These are phyloP conservation scores for Meta bourneti DNA, from an alignment of 2,888 invertebrate genomes.

Conservation along the genomic window DNA sequence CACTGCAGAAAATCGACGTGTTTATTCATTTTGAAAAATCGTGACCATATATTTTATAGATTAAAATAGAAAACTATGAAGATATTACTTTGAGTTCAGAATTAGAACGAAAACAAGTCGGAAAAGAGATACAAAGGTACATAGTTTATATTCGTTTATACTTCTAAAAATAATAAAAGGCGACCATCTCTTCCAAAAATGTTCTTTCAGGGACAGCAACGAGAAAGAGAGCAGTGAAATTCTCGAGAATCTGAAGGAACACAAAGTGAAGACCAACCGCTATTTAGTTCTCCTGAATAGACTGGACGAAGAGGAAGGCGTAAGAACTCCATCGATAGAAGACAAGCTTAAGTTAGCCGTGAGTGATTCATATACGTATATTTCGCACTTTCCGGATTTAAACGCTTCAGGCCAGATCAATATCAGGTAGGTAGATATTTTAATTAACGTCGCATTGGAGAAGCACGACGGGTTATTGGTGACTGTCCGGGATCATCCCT, in stretches of 20 bases:
- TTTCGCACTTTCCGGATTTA: too few relatives aligned
- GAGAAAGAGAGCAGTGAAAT: neutral
- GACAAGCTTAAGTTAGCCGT: constrained; percentile 61
- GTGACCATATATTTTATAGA: neutral
- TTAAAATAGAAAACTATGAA: neutral
- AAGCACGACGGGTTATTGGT: too few relatives aligned
- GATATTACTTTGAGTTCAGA: neutral
- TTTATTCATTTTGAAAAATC: too few relatives aligned
- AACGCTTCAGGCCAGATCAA: neutral
- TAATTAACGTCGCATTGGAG: too few relatives aligned
- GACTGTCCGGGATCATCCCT: too few relatives aligned
- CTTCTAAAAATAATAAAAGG: neutral
- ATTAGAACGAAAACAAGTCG: neutral
- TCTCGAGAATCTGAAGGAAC: constrained; percentile 17
- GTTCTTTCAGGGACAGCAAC: neutral
- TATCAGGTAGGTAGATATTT: too few relatives aligned
- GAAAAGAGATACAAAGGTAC: neutral
- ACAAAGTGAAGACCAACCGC: constrained; percentile 18
- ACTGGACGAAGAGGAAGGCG: constrained; percentile 66
- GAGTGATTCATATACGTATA: neutral
- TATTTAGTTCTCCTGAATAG: constrained; percentile 61
- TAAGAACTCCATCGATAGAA: constrained; percentile 45
- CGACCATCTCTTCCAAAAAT: neutral
- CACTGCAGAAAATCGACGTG: too few relatives aligned
- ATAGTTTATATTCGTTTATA: neutral